Conservation (phyloP, 2,888 invertebrate species). For the Eristalis intricaria region DNA sequence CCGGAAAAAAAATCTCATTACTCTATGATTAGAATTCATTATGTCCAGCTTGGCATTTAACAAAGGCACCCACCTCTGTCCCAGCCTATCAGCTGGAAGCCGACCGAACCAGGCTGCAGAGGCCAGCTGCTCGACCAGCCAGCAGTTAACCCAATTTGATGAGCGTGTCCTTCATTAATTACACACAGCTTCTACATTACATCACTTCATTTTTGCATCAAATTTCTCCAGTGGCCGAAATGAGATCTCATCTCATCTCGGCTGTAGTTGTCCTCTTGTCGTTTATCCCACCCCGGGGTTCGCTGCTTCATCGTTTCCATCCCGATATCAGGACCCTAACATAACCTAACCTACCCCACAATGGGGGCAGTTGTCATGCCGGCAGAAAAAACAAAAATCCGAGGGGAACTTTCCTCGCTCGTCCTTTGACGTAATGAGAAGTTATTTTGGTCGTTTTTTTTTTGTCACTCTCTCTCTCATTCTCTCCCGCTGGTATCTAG, state of each 20-base stretch:
- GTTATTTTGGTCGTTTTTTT: constrained; percentile 39
- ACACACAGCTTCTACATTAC: constrained; percentile 59
- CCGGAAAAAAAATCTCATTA: constrained; percentile 43
- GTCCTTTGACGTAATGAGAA: constrained; percentile 61
- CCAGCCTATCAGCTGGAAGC: constrained; percentile 1
- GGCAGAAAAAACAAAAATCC: constrained; percentile 4
- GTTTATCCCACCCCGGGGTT: constrained; percentile 4
- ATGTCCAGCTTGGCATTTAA: constrained; percentile 25
- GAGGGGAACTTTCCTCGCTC: constrained; percentile 24
- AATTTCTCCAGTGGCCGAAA: constrained; percentile 63
- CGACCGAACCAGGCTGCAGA: constrained; percentile 1
- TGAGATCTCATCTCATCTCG: constrained; percentile 53
- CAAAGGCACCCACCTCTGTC: constrained; percentile 18
- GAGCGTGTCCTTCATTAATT: constrained; percentile 60
- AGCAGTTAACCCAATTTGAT: constrained; percentile 58
- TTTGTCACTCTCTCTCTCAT: constrained; percentile 6
- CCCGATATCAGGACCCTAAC: constrained; percentile 32
- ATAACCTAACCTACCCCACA: constrained; percentile 34
- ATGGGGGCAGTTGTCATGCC: constrained; percentile 10
- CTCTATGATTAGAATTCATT: constrained; percentile 54
- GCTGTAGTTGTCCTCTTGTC: constrained; percentile 31
- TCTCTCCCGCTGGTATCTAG: neutral
- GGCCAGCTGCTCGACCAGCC: constrained; percentile 4
- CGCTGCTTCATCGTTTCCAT: constrained; percentile 49
- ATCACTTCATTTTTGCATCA: constrained; percentile 60